These are phyloP conservation scores for Microdon myrmicae DNA, from an alignment of 2,888 invertebrate species.

Conservation along the genomic window DNA sequence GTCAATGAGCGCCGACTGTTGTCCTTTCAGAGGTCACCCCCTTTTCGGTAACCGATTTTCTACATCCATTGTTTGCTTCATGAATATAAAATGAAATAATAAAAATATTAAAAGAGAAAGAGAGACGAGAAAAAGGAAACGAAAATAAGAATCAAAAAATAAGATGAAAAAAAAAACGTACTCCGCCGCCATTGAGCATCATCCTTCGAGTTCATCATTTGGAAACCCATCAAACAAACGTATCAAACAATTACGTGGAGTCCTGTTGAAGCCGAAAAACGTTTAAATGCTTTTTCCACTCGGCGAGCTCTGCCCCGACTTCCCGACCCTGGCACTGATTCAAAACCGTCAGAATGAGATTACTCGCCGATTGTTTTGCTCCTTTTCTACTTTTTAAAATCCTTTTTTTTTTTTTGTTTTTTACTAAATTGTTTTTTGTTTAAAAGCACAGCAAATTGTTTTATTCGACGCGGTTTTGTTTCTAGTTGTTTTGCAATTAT, in stretches of 20 bases:
- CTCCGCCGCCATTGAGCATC: constrained; percentile 45
- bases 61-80: constrained; percentile 28
- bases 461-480: constrained; percentile 51
- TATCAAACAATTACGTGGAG: constrained; percentile 51
- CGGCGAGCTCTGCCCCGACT: constrained; percentile 25
- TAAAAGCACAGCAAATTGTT: constrained; percentile 53
- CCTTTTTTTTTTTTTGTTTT: constrained; percentile 13
- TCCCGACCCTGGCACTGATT: constrained; percentile 23
- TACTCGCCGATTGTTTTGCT: constrained; percentile 17
- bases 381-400: constrained; percentile 9
- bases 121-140: constrained; percentile 16
- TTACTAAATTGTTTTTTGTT: no score
- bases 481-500: constrained; percentile 52
- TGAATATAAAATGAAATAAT: constrained; percentile 20
- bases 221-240: constrained; percentile 46
- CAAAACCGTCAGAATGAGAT: constrained; percentile 14
- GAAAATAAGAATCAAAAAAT: constrained; percentile 9
- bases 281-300: constrained; percentile 47
- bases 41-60: constrained; percentile 35
- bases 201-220: constrained; percentile 47
- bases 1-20: constrained; percentile 19
- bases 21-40: constrained; percentile 42
- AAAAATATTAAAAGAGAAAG: constrained; percentile 9
- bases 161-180: constrained; percentile 9
- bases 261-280: constrained; percentile 40